Conservation (phyloP, 2,113 vertebrate genomes). For the Myotis yumanensis region DNA sequence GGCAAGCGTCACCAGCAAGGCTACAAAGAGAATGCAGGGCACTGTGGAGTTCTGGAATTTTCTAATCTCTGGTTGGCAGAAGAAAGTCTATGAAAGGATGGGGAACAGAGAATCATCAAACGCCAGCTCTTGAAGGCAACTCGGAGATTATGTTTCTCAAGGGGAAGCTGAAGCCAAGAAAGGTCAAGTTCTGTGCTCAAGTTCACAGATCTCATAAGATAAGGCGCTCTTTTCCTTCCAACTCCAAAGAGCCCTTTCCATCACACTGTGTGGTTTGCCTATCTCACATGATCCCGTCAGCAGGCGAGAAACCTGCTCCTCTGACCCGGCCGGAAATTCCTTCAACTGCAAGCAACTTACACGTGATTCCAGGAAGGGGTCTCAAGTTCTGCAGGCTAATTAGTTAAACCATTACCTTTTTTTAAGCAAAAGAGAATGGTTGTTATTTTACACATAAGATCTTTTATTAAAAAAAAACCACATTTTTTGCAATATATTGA, state of each 20-base stretch:
- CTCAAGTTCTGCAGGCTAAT: neutral
- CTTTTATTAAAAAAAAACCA: neutral
- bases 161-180: neutral
- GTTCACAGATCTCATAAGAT: neutral
- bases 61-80: neutral
- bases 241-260: neutral
- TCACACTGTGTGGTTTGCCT: neutral
- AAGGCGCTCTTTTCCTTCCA: neutral
- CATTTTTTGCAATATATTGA: neutral
- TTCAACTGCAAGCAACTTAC: neutral
- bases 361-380: neutral
- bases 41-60: neutral
- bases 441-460: neutral
- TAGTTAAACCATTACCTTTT: neutral
- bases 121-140: neutral
- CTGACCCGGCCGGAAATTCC: neutral
- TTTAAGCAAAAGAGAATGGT: neutral
- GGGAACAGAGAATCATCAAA: neutral
- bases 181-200: neutral
- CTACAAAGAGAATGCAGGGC: neutral
- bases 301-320: neutral
- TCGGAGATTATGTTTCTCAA: neutral
- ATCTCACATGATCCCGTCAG: neutral
- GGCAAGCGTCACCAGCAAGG: neutral
- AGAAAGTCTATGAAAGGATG: neutral